Percentiles rank a stretch among this genome's conserved stretches.
These are phyloP conservation scores for Cladorhizidae sp. DNA, from an alignment of 37 sponge, comb jelly and placozoan species.

Conservation along the genomic window DNA sequence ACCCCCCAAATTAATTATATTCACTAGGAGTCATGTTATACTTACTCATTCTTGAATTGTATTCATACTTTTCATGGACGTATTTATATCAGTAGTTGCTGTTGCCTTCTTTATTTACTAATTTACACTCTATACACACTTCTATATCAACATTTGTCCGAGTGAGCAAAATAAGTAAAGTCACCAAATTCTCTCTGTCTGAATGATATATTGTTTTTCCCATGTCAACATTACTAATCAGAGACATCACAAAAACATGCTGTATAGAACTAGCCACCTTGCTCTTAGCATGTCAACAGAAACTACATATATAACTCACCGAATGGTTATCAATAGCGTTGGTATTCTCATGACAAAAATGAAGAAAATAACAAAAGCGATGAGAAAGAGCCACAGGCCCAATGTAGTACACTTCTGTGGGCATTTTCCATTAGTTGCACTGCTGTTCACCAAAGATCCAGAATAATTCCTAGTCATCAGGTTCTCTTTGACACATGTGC, in stretches of 20 bases:
- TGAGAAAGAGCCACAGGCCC: slow-evolving; percentile 25
- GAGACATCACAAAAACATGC: too few relatives aligned
- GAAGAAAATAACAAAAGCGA: slow-evolving; percentile 39
- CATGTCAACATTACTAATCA: too few relatives aligned
- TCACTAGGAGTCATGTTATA: background rate
- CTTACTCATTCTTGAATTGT: background rate
- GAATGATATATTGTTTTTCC: too few relatives aligned
- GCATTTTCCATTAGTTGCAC: slow-evolving; percentile 27
- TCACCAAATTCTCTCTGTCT: too few relatives aligned
- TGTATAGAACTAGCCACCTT: too few relatives aligned
- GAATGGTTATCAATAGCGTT: slow-evolving; percentile 33
- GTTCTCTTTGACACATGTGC: slow-evolving; percentile 31
- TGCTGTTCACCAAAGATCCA: background rate
- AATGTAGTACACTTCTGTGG: slow-evolving; percentile 8
- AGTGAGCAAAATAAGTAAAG: too few relatives aligned
- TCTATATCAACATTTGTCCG: too few relatives aligned
- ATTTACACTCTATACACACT: too few relatives aligned
- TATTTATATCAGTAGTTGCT: background rate
- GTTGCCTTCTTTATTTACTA: too few relatives aligned
- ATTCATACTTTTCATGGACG: background rate
- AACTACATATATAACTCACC: slow-evolving; percentile 27
- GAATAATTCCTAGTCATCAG: background rate
- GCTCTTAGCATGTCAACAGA: too few relatives aligned
- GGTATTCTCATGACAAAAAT: slow-evolving; percentile 50
- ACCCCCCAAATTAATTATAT: too few relatives aligned